phyloP scores from a whole-genome alignment of 2,113 vertebrate species.

The Electrona antarctica region DNA sequence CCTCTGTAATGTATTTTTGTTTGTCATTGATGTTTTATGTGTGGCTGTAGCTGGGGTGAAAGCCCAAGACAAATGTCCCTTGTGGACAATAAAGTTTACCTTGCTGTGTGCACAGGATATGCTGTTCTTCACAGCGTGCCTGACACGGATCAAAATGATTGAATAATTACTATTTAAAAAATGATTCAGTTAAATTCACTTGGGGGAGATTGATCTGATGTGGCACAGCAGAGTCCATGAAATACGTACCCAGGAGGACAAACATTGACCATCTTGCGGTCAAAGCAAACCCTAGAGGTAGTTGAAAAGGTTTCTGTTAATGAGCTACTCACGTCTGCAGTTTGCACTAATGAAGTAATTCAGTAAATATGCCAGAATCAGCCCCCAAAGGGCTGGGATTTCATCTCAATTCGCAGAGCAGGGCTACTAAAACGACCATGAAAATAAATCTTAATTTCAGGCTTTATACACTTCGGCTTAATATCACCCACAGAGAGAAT shows the following conservation, averaged over 20 bases:
- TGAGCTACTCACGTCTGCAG: constrained; percentile 22
- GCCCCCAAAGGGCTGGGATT: constrained; percentile 36
- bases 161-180: constrained; percentile 6
- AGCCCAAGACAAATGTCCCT: too few relatives aligned
- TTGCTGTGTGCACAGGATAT: too few relatives aligned
- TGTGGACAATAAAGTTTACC: too few relatives aligned
- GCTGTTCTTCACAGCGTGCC: constrained; percentile 2
- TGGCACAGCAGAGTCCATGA: constrained; percentile 14
- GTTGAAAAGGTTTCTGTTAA: constrained; percentile 20
- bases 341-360: constrained; percentile 43
- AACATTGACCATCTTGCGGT: constrained; percentile 8
- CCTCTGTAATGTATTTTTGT: too few relatives aligned
- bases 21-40: too few relatives aligned
- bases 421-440: constrained; percentile 33
- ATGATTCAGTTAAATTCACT: background rate
- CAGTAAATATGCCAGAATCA: constrained; percentile 45
- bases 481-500: constrained; percentile 4
- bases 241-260: constrained; percentile 18
- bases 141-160: constrained; percentile 3
- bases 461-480: background rate
- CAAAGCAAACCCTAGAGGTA: constrained; percentile 20
- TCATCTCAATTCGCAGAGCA: constrained; percentile 46
- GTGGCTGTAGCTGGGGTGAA: too few relatives aligned
- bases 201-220: background rate
- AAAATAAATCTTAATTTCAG: background rate